Evolutionary conservation across 1,140 invertebrate genomes (phyloP), one percentile per base, ranked within the genome.

Genomic region (Tetragonula clypearis): DNA sequence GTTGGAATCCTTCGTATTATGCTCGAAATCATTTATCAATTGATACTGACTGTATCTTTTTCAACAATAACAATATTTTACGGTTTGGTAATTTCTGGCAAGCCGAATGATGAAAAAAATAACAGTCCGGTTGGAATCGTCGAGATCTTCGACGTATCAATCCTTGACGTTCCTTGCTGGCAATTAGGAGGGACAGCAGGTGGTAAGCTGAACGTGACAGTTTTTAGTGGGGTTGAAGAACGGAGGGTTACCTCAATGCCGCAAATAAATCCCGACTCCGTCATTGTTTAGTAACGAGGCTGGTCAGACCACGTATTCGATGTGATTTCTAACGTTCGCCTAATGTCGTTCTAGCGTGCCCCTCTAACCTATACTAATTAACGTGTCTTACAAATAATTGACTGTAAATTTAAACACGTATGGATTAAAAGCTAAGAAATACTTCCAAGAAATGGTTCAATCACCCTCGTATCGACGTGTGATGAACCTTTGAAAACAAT

Each of bases 151-250:
- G 81, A 90, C 56, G 65, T 87, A 90, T 91, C 82, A 84, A 87
- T 88, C 68, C 56, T 82, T 86, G 15, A 66, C 68, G 66, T 79
- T 56, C 80, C 69, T 55, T 53, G 78, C 56, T 65, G 84, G 90
- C 89, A 91, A 93, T 93, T 93, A 93, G 87, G 72, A 60, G 75
- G 82, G 84, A 73, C 92, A 77, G 86, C 86, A 86, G 93, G 92
- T 79, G 92, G 88, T 90, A 84, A 83, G 71, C 93, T 93, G 93
- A 86, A 84, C 81, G 76, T 93, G 93, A 93, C 93, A 93, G 92
- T 89, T 93, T 92, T 92, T 85, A 86, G 90, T 89, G 79, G 90
- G 88, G 85, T 72, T 73, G 11, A 86, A 87, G 73, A 87, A 85
- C 85, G 66, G 81, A 88, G 89, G 90, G 87, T 84, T 78, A 88